Evolutionary conservation across 2,797 vertebrate species (phyloP).

Genomic region (Dallia pectoralis): DNA sequence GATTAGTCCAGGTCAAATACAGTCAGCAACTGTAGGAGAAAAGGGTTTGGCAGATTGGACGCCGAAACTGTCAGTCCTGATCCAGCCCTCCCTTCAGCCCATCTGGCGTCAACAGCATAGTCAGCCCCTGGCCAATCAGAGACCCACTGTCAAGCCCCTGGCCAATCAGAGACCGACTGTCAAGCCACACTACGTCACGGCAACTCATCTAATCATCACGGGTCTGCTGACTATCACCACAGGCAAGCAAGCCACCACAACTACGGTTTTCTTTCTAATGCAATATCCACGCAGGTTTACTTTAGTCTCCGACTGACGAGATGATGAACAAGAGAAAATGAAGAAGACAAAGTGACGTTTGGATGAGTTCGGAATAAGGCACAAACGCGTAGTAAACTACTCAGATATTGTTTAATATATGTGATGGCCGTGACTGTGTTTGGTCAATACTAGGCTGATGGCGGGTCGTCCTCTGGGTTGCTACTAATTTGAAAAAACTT

Average conservation of each 20-base stretch:
- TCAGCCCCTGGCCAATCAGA: conserved; percentile 19
- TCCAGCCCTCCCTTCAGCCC: background rate
- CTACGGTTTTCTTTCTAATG: background rate
- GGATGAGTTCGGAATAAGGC: background rate
- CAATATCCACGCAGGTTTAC: conserved; percentile 44
- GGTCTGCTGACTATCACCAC: conserved; percentile 15
- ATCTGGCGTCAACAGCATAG: conserved; percentile 17
- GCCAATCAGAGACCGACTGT: conserved; percentile 15
- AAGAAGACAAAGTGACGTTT: conserved; percentile 6
- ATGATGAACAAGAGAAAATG: conserved; percentile 11
- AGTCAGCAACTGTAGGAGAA: too few relatives aligned
- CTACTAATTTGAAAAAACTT: background rate
- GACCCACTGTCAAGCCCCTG: conserved; percentile 17
- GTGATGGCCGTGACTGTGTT: background rate
- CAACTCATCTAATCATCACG: conserved; percentile 9
- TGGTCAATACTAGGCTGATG: background rate
- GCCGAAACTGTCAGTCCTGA: too few relatives aligned
- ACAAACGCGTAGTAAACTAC: background rate
- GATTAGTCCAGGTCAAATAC: too few relatives aligned
- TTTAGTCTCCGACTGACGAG: conserved; percentile 49
- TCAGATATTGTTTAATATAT: background rate
- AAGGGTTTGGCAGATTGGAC: background rate
- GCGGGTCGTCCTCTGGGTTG: background rate
- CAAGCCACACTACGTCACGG: background rate
- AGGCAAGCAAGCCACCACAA: conserved; percentile 9